Percentiles rank a stretch among this genome's conserved stretches.
These are phyloP conservation scores for Ceuthmochares aereus DNA, from an alignment of 2,113 vertebrate species.

Conservation along the genomic window DNA sequence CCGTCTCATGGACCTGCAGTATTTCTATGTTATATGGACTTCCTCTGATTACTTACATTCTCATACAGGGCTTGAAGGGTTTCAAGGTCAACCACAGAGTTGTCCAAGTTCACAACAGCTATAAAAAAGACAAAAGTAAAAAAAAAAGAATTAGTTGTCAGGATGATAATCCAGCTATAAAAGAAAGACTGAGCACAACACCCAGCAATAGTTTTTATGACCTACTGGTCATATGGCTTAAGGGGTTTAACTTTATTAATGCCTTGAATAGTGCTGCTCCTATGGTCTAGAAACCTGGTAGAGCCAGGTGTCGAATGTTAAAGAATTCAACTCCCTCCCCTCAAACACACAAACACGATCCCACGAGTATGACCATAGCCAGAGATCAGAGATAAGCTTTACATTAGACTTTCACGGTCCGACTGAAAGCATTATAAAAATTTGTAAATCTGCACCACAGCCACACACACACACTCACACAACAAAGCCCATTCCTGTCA, in stretches of 20 bases:
- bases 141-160: slow-evolving; percentile 49
- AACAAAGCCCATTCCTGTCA: slow-evolving; percentile 51
- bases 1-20: neutral
- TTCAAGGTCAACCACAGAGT: slow-evolving; percentile 95
- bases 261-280: neutral
- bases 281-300: neutral
- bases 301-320: slow-evolving; percentile 41
- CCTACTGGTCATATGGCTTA: neutral
- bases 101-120: slow-evolving; percentile 97
- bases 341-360: slow-evolving; percentile 11
- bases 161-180: slow-evolving; percentile 44
- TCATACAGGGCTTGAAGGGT: slow-evolving; percentile 97
- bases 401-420: slow-evolving; percentile 47
- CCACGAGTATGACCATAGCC: slow-evolving; percentile 26
- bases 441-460: slow-evolving; percentile 56
- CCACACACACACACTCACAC: slow-evolving; percentile 45
- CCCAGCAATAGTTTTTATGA: slow-evolving; percentile 16
- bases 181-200: slow-evolving; percentile 29
- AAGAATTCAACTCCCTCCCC: slow-evolving; percentile 54
- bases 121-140: slow-evolving; percentile 16
- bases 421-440: slow-evolving; percentile 65
- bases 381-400: slow-evolving; percentile 62
- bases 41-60: slow-evolving; percentile 88
- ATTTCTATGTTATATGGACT: slow-evolving; percentile 3
- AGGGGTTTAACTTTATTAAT: slow-evolving; percentile 20